These are phyloP conservation scores for Drosophila equinoxialis DNA, from an alignment of 1,140 invertebrate genomes.

Conservation along the genomic window DNA sequence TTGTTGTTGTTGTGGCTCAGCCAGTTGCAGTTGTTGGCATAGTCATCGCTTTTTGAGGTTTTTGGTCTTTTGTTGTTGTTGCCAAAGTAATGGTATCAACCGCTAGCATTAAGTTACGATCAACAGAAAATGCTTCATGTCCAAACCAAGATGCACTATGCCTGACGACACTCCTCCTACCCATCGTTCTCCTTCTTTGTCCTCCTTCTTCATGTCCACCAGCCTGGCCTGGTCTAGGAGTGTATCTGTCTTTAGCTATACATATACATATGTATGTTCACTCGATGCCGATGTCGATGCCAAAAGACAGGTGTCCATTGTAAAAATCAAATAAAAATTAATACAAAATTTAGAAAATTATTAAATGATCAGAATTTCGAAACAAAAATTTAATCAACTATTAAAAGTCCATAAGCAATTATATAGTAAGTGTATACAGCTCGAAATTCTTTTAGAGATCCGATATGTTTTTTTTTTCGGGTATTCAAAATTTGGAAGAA, in stretches of 20 bases:
- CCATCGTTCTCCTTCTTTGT: too few relatives aligned
- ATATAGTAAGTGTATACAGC: too few relatives aligned
- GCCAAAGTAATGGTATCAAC: conserved; percentile 64
- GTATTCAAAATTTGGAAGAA: too few relatives aligned
- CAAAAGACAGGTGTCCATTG: conserved; percentile 34
- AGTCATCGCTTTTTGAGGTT: conserved; percentile 8
- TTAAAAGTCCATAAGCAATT: too few relatives aligned
- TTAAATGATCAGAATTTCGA: too few relatives aligned
- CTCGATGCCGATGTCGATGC: neutral
- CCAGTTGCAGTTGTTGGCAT: conserved; percentile 2
- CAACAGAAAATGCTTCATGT: conserved; percentile 23
- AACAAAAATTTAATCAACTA: too few relatives aligned
- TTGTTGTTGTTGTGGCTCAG: conserved; percentile 40
- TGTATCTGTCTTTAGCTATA: neutral
- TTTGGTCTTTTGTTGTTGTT: conserved; percentile 27
- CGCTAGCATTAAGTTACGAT: conserved; percentile 73
- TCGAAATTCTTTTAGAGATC: too few relatives aligned
- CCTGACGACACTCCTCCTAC: conserved; percentile 45
- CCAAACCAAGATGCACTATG: conserved; percentile 44
- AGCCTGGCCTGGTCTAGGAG: conserved; percentile 15
- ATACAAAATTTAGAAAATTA: conserved; percentile 15
- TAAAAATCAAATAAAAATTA: neutral
- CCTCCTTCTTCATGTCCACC: too few relatives aligned
- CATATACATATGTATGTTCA: too few relatives aligned
- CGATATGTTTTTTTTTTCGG: too few relatives aligned